A percentile compares a stretch with the other conserved stretches of the same genome.
Evolutionary conservation across 2,888 invertebrate genomes (phyloP).

Genomic region (Rhingia campestris): DNA sequence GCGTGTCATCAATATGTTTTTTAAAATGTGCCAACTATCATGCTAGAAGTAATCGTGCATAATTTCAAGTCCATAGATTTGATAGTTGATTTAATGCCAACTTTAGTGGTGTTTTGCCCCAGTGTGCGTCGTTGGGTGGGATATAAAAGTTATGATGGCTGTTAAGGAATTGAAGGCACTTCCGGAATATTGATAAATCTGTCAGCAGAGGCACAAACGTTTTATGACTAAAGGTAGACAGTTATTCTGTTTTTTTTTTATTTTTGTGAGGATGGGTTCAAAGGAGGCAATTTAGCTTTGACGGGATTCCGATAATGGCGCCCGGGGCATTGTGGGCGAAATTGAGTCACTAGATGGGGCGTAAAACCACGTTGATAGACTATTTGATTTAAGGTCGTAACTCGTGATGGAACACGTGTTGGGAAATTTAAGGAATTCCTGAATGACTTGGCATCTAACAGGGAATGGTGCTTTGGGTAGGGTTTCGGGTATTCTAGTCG

Average conservation of each 20-base stretch:
- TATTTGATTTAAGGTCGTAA: slow-evolving; percentile 26
- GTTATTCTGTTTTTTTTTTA: slow-evolving; percentile 31
- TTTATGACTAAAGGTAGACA: slow-evolving; percentile 29
- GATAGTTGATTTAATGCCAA: no score
- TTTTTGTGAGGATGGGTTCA: not conserved
- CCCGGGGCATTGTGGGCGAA: slow-evolving; percentile 17
- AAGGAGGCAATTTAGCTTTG: slow-evolving; percentile 17
- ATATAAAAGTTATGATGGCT: slow-evolving; percentile 44
- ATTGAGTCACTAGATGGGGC: slow-evolving; percentile 32
- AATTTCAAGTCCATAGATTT: no score
- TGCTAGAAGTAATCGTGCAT: no score
- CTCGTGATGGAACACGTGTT: slow-evolving; percentile 22
- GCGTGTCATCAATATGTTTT: no score
- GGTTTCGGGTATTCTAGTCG: not conserved
- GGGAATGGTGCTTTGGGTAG: not conserved
- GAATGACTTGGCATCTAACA: not conserved
- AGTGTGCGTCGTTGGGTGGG: no score
- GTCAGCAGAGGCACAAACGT: slow-evolving; percentile 36
- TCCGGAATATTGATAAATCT: slow-evolving; percentile 63
- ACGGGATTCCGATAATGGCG: slow-evolving; percentile 33
- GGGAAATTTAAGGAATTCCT: not conserved
- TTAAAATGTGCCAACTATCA: no score
- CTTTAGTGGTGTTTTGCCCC: no score
- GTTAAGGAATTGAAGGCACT: slow-evolving; percentile 48
- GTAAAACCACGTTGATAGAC: slow-evolving; percentile 12